Percentiles rank a stretch among this genome's conserved stretches.
These are phyloP conservation scores for Harpegnathos saltator DNA, from an alignment of 1,140 invertebrate species.

Conservation along the genomic window DNA sequence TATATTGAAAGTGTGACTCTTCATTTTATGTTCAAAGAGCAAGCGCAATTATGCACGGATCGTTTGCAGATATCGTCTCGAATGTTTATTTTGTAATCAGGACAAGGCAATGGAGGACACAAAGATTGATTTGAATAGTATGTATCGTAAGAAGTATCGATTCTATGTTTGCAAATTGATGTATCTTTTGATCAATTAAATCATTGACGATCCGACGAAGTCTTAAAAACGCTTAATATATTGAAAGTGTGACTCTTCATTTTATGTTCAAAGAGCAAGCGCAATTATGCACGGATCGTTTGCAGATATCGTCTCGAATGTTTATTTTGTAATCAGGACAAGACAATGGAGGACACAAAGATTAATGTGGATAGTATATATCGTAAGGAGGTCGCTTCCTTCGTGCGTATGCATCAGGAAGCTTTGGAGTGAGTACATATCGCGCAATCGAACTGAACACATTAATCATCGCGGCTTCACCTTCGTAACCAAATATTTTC, in stretches of 20 bases:
- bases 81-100: constrained; percentile 9
- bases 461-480: background rate
- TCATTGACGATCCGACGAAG: too few relatives aligned
- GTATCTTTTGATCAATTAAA: too few relatives aligned
- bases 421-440: constrained; percentile 47
- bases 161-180: background rate
- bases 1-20: background rate
- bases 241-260: background rate
- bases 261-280: background rate
- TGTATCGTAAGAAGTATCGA: constrained; percentile 20
- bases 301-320: constrained; percentile 44
- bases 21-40: background rate
- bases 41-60: background rate
- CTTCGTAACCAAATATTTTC: background rate
- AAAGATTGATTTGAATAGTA: background rate
- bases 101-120: background rate
- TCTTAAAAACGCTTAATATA: too few relatives aligned
- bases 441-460: too few relatives aligned
- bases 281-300: background rate
- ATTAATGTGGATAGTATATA: background rate
- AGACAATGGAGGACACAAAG: background rate
- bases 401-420: constrained; percentile 22
- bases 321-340: constrained; percentile 24
- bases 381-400: constrained; percentile 25
- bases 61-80: constrained; percentile 23